Evolutionary conservation across 2,113 vertebrate species (phyloP).

Genomic region (Crotalus helleri): DNA sequence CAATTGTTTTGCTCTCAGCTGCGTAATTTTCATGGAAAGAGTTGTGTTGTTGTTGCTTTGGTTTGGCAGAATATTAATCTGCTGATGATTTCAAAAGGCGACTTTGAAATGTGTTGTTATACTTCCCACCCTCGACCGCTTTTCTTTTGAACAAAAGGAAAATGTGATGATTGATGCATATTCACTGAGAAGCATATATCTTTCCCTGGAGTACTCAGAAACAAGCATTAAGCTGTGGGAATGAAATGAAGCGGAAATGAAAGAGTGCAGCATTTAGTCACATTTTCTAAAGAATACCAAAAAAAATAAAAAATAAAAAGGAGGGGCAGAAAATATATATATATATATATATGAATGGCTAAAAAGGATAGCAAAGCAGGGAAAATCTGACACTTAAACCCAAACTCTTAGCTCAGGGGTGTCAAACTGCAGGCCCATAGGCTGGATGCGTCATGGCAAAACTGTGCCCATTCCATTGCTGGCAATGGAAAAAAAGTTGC

Average conservation of each 20-base stretch:
- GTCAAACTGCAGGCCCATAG: too few species aligned
- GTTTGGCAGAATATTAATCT: constrained; percentile 32
- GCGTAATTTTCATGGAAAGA: neutral
- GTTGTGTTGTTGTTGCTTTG: neutral
- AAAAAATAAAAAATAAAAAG: neutral
- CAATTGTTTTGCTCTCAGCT: neutral
- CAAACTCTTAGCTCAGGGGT: neutral
- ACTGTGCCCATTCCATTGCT: too few species aligned
- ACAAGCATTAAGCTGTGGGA: neutral
- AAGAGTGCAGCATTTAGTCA: neutral
- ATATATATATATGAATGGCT: constrained; percentile 41
- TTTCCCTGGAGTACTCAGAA: constrained; percentile 16
- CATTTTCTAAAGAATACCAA: constrained; percentile 4
- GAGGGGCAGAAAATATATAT: too few species aligned
- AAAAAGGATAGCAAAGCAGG: constrained; percentile 52
- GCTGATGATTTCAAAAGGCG: neutral
- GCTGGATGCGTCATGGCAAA: too few species aligned
- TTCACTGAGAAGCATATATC: neutral
- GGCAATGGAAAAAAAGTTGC: too few species aligned
- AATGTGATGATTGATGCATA: constrained; percentile 4
- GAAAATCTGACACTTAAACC: constrained; percentile 69
- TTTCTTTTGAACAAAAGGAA: neutral
- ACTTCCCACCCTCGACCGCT: neutral
- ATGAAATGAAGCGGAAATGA: neutral
- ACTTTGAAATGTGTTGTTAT: neutral